A percentile compares a stretch with the other conserved stretches of the same genome.
Conservation (phyloP, 2,888 invertebrate species). For the Serripes groenlandicus region DNA sequence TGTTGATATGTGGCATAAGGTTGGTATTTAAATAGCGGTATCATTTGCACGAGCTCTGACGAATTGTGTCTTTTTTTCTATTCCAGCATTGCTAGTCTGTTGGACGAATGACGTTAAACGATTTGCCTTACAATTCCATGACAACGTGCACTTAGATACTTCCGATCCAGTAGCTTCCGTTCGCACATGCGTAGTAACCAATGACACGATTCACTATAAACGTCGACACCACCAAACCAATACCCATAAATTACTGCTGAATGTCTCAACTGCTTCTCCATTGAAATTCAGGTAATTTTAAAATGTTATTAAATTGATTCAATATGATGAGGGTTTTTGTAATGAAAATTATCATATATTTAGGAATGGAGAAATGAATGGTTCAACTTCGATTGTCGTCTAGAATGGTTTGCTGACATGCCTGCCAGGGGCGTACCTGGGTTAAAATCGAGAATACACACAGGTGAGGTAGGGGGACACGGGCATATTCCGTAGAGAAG, state of each 20-base stretch:
- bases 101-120: constrained; percentile 45
- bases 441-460: too few species aligned
- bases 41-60: not conserved
- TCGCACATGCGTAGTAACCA: constrained; percentile 27
- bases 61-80: not conserved
- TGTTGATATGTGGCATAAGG: not conserved
- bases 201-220: constrained; percentile 39
- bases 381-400: too few species aligned
- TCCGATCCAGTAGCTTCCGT: constrained; percentile 14
- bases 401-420: too few species aligned
- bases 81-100: constrained; percentile 50
- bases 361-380: too few species aligned
- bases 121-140: constrained; percentile 53
- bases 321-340: too few species aligned
- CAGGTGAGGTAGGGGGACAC: too few species aligned
- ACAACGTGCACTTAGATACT: constrained; percentile 31
- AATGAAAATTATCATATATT: too few species aligned
- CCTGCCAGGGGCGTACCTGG: too few species aligned
- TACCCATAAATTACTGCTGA: constrained; percentile 35
- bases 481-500: too few species aligned
- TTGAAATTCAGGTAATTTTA: constrained; percentile 30
- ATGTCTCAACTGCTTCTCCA: constrained; percentile 7
- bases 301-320: too few species aligned
- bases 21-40: not conserved
- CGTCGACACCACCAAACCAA: constrained; percentile 6